These are phyloP conservation scores for Syngnathus typhle DNA, from an alignment of 2,113 vertebrate species.

Conservation along the genomic window DNA sequence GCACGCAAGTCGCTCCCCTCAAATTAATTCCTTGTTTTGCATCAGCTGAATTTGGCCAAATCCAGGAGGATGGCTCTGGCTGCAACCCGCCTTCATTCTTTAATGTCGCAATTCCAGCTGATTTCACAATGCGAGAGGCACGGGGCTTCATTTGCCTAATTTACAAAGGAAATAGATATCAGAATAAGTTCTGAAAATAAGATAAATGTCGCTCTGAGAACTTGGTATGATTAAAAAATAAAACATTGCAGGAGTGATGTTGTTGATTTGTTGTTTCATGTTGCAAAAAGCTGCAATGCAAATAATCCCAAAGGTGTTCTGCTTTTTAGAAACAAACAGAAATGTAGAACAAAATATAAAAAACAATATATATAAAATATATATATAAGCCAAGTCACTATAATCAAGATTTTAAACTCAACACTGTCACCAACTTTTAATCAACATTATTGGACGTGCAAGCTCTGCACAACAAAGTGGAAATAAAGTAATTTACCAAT, in stretches of 20 bases:
- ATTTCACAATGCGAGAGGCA: conserved; percentile 73
- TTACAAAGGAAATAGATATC: conserved; percentile 96
- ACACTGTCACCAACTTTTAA: conserved; percentile 22
- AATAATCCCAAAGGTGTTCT: conserved; percentile 81
- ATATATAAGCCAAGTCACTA: conserved; percentile 12
- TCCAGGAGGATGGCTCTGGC: conserved; percentile 93
- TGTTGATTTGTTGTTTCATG: conserved; percentile 94
- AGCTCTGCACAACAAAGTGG: neutral
- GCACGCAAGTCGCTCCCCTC: conserved; percentile 90
- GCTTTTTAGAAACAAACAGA: conserved; percentile 46
- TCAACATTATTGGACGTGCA: conserved; percentile 17
- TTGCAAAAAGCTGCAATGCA: conserved; percentile 84
- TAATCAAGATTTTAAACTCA: conserved; percentile 39
- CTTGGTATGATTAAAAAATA: conserved; percentile 60
- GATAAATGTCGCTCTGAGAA: conserved; percentile 87
- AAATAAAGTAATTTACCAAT: conserved; percentile 15
- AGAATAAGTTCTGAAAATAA: conserved; percentile 94
- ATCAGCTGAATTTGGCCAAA: conserved; percentile 99
- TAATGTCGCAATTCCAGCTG: conserved; percentile 92
- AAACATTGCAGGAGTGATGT: conserved; percentile 79
- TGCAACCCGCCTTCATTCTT: conserved; percentile 86
- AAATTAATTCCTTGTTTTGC: conserved; percentile 99
- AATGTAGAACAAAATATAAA: conserved; percentile 38
- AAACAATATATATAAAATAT: too few relatives aligned
- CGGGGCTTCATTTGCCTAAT: conserved; percentile 88